Evolutionary conservation across 2,888 invertebrate species (phyloP).

Genomic region (Notocelia uddmanniana): DNA sequence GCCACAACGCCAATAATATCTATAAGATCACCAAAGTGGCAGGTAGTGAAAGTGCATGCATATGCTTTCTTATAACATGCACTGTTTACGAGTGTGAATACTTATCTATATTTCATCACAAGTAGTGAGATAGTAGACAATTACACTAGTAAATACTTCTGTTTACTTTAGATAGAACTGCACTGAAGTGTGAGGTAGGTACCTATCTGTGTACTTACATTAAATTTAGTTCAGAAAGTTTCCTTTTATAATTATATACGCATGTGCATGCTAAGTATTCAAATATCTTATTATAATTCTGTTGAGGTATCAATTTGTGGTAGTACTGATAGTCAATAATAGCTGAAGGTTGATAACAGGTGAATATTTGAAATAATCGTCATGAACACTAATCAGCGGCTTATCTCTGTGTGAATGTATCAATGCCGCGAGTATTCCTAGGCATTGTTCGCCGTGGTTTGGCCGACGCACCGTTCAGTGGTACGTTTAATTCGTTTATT

Average conservation of each 20-base stretch:
- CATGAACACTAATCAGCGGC: conserved; percentile 21
- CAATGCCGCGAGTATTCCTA: conserved; percentile 5
- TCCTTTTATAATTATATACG: neutral
- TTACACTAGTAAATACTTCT: conserved; percentile 8
- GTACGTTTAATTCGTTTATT: neutral
- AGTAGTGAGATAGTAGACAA: conserved; percentile 1
- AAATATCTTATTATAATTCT: neutral
- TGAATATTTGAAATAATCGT: conserved; percentile 20
- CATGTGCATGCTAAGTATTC: neutral
- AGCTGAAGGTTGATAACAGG: conserved; percentile 9
- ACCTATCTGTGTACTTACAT: too few relatives aligned
- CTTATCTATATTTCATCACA: neutral
- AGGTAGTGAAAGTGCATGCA: neutral
- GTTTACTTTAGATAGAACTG: conserved; percentile 9
- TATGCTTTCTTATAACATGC: neutral
- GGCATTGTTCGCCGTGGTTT: neutral
- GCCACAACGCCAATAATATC: too few relatives aligned
- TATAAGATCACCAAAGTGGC: neutral
- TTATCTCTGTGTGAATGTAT: conserved; percentile 11
- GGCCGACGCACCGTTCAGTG: neutral
- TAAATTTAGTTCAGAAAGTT: neutral
- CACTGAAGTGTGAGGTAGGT: neutral
- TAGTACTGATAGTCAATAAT: neutral
- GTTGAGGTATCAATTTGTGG: neutral
- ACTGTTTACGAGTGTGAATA: neutral